phyloP scores from a whole-genome alignment of 2,888 invertebrate species.

The Megalurothrips usitatus region DNA sequence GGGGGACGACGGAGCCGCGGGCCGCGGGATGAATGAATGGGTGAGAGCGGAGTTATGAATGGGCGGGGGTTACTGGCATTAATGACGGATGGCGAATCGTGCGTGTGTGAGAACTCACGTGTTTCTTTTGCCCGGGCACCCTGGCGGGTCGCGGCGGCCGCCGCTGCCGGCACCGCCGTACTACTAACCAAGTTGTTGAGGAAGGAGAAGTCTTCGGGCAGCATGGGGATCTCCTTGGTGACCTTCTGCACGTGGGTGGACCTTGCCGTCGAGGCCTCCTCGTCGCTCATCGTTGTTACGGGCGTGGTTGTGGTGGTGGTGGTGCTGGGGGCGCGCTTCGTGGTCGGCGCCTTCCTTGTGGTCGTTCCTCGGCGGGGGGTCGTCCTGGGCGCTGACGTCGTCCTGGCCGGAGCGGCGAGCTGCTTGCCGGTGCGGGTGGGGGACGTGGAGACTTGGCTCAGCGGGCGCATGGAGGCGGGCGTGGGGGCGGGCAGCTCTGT shows the following conservation, averaged over 20 bases:
- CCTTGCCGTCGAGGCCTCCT: background rate
- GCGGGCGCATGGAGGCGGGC: background rate
- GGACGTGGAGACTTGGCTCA: background rate
- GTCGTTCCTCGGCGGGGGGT: background rate
- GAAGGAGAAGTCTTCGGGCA: constrained; percentile 16
- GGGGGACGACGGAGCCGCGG: background rate
- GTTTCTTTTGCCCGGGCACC: too few relatives aligned
- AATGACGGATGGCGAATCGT: too few relatives aligned
- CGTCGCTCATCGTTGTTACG: background rate
- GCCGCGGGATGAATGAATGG: background rate
- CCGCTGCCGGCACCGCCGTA: background rate
- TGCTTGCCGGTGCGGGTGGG: background rate
- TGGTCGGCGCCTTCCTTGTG: background rate
- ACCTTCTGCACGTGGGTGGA: constrained; percentile 9
- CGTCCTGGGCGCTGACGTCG: background rate
- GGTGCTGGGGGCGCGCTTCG: background rate
- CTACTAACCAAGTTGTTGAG: constrained; percentile 20
- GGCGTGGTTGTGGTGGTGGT: background rate
- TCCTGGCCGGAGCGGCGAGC: background rate
- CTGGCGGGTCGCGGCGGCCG: too few relatives aligned
- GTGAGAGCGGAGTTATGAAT: too few relatives aligned
- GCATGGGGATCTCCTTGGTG: constrained; percentile 9
- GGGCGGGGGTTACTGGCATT: too few relatives aligned
- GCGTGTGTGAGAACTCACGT: too few relatives aligned
- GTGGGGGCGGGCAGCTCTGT: background rate